Evolutionary conservation across 1,140 invertebrate genomes (phyloP).

Genomic region (Brachionus asplanchnoidis): DNA sequence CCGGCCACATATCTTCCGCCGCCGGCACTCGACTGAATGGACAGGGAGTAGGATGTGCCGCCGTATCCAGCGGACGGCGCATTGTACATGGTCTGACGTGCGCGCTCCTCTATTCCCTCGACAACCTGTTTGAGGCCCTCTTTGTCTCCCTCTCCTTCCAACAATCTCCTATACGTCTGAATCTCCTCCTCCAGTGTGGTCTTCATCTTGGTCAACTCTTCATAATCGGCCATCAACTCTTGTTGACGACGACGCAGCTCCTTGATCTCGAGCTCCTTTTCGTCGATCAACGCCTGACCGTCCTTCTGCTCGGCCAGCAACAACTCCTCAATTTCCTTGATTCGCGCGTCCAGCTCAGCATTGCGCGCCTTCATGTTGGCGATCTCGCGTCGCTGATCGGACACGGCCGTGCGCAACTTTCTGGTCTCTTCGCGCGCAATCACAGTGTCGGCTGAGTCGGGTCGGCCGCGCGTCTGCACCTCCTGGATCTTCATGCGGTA

Average conservation of each 20-base stretch:
- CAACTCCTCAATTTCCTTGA: constrained; percentile 39
- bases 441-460: constrained; percentile 16
- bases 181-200: constrained; percentile 41
- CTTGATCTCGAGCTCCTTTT: constrained; percentile 38
- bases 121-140: constrained; percentile 41
- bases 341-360: constrained; percentile 37
- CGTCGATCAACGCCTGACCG: constrained; percentile 20
- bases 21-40: constrained; percentile 19
- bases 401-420: constrained; percentile 11
- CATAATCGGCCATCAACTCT: constrained; percentile 32
- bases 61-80: constrained; percentile 15
- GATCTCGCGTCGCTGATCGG: constrained; percentile 29
- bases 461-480: neutral
- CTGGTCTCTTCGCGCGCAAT: constrained; percentile 35
- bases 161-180: constrained; percentile 27
- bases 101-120: constrained; percentile 37
- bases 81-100: constrained; percentile 21
- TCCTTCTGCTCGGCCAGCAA: constrained; percentile 12
- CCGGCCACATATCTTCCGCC: constrained; percentile 26
- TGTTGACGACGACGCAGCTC: constrained; percentile 22
- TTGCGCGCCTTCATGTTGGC: constrained; percentile 38
- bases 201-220: constrained; percentile 41
- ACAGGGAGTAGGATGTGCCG: constrained; percentile 22
- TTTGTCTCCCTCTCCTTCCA: constrained; percentile 25
- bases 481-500: constrained; percentile 42